Percentiles rank a stretch among this genome's conserved stretches.
phyloP scores from a whole-genome alignment of 2,113 vertebrate species.

The Casuarius casuarius region DNA sequence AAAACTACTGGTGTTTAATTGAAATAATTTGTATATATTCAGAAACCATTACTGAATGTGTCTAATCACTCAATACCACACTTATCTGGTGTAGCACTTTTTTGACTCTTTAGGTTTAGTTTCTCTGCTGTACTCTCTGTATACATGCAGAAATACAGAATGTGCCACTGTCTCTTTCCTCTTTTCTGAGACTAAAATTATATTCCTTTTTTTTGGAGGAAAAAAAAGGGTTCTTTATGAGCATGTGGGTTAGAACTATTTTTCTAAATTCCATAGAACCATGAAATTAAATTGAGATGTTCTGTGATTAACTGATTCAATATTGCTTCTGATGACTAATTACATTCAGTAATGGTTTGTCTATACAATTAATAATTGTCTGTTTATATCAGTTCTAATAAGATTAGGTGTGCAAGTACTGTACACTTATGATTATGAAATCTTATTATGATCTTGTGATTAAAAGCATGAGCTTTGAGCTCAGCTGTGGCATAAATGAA shows the following conservation, averaged over 20 bases:
- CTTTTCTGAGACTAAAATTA: neutral
- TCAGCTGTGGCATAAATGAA: neutral
- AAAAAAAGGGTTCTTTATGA: neutral
- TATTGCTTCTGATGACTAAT: neutral
- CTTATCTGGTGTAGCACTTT: neutral
- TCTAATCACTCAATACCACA: neutral
- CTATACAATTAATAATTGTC: neutral
- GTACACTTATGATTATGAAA: neutral
- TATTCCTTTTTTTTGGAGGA: neutral
- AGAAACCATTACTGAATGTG: neutral
- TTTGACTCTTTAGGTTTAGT: neutral
- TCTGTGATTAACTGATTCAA: slow-evolving; percentile 9
- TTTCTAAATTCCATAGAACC: neutral
- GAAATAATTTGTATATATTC: neutral
- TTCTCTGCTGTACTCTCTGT: neutral
- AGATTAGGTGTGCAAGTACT: neutral
- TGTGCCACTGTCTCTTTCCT: neutral
- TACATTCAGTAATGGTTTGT: neutral
- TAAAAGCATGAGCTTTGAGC: neutral
- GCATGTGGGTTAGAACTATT: neutral
- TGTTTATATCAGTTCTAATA: neutral
- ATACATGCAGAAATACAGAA: neutral
- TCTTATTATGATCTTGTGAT: neutral
- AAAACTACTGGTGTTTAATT: neutral
- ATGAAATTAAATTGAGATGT: slow-evolving; percentile 27